phyloP scores from a whole-genome alignment of 2,888 invertebrate species.

The Plagiodera versicolora region DNA sequence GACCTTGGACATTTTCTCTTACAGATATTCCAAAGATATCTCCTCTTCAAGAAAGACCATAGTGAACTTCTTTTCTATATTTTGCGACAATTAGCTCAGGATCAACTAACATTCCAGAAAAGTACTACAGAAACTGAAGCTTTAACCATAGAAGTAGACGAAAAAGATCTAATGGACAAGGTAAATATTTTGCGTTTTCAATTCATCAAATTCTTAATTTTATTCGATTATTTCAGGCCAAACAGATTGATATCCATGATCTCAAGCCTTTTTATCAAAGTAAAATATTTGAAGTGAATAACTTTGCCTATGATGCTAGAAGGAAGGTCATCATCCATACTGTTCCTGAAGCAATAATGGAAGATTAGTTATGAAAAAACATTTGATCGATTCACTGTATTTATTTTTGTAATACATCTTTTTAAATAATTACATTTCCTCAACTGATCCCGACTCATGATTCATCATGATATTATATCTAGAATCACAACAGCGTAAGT shows the following conservation, averaged over 20 bases:
- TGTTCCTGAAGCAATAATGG: slow-evolving; percentile 60
- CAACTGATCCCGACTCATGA: too few species aligned
- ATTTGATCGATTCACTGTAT: not conserved
- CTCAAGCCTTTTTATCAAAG: slow-evolving; percentile 90
- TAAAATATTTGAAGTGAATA: slow-evolving; percentile 83
- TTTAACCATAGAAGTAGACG: slow-evolving; percentile 77
- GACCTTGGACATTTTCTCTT: slow-evolving; percentile 42
- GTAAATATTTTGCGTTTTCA: slow-evolving; percentile 31
- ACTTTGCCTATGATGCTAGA: slow-evolving; percentile 82
- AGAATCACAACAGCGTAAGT: too few species aligned
- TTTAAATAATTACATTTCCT: not conserved
- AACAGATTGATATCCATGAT: slow-evolving; percentile 88
- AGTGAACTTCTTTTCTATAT: slow-evolving; percentile 95
- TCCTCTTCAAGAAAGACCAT: slow-evolving; percentile 93
- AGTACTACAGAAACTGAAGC: slow-evolving; percentile 64
- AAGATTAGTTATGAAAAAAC: slow-evolving; percentile 30
- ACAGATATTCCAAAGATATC: slow-evolving; percentile 90
- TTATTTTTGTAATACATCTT: not conserved
- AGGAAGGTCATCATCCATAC: slow-evolving; percentile 85
- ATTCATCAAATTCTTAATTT: not conserved
- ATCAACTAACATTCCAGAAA: slow-evolving; percentile 84
- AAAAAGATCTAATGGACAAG: slow-evolving; percentile 77
- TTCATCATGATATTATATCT: too few species aligned
- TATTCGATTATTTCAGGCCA: slow-evolving; percentile 64
- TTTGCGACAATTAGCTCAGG: slow-evolving; percentile 87